Base-by-base conservation (phyloP, 2,888 invertebrate species). In the Saturnia japonica region DNA sequence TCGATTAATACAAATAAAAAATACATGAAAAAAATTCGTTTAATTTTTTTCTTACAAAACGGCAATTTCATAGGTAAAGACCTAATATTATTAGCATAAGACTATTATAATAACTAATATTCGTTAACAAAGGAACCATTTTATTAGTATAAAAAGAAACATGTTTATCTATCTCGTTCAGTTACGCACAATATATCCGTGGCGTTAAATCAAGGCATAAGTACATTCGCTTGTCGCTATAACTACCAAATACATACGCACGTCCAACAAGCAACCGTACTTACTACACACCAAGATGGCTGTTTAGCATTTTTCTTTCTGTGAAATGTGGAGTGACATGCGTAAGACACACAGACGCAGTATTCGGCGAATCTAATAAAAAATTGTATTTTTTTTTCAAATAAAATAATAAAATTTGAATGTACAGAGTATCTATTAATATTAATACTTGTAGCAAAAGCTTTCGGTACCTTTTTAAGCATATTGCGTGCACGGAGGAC, bases 241-340 rank as follows among this genome's bases (percentile, higher is more conserved):
- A 25, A n/a, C n/a, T n/a, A n/a, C n/a, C n/a, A n/a, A n/a, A 12
- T 57, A 60, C 57, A 28, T 76, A 60, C 57, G 25, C 76, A 77
- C 77, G 75, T 71, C 70, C 75, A 74, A 75, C 77, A 75, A 71
- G 64, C 77, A 74, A 75, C 79, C 81, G 77, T 75, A 78, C 79
- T 77, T 75, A 78, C 79, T 77, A 77, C 76, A 77, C 74, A 76
- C 71, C 73, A 74, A 78, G 79, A 81, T 78, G 76, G 72, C 79
- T 83, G 79, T 77, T 84, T 81, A 80, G 77, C 81, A 82, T 82
- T 82, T 83, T 83, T 80, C 57, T 80, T 73, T 73, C 76, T 69
- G 72, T 73, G 76, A 74, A 77, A 77, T 80, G 77, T 72, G 77
- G 75, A 77, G 75, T 76, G 74, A 70, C 69, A 66, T 19, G 62